Base-by-base conservation (phyloP, 2,888 invertebrate species). In the Emmelina monodactyla region DNA sequence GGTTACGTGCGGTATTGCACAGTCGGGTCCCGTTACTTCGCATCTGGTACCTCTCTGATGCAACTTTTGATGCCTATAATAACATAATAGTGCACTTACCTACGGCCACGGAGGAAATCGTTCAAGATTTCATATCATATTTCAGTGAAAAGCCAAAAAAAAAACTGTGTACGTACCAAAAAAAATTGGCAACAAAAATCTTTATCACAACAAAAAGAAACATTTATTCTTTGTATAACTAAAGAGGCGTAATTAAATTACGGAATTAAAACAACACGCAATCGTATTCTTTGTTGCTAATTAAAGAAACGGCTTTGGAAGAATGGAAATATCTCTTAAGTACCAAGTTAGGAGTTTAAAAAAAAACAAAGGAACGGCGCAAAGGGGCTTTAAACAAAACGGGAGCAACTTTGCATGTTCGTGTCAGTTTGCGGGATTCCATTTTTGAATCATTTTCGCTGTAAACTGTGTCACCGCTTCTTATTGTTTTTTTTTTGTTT, bases 11-110 rank as follows among this genome's bases (percentile, higher is more conserved):
- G 42, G 70, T 72, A 71, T 67, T 58, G 68, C 68, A 70, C 69
- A 57, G 58, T n/a, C 47, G 49, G 40, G 55, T 62, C 54, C 72
- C 75, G 75, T 75, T 75, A 73, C 59, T 50, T 52, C 52, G 60
- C 61, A 59, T 64, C 67, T 64, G 46, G 52, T 47, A 49, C 58
- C n/a, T n/a, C n/a, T n/a, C n/a, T 65, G 70, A 72, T 68, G 73
- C 70, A 72, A 75, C 72, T 59, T 69, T 68, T 66, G 69, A 72
- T 70, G 69, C 59, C 62, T 71, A 65, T 75, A 73, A 75, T 73
- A 75, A 67, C 65, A 68, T 75, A 73, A 73, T 73, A 62, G 64
- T 58, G 58, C 65, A 65, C 58, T 70, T 66, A 67, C 58, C 57
- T 52, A 42, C 44, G 44, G 49, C 45, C 49, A 54, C 38, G 43